phyloP scores from a whole-genome alignment of 2,113 vertebrate species.

The Ptychochromis oligacanthus region DNA sequence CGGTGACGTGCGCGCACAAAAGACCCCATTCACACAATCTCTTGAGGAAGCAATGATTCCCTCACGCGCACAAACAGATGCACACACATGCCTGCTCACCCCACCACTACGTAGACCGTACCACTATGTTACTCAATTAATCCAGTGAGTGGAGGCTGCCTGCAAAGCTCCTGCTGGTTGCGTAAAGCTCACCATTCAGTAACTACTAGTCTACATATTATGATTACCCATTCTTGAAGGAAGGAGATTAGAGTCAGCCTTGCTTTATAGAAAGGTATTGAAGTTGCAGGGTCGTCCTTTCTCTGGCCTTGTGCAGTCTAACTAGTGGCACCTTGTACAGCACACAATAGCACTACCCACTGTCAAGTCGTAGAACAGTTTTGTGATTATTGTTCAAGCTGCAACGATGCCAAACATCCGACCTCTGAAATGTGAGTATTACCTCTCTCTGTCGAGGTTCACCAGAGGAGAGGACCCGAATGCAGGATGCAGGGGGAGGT shows the following conservation, averaged over 20 bases:
- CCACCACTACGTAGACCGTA: conserved; percentile 39
- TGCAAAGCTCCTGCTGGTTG: conserved; percentile 27
- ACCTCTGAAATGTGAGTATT: neutral
- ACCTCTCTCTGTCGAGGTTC: neutral
- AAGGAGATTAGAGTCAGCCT: conserved; percentile 9
- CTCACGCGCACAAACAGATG: neutral
- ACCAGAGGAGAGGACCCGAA: neutral
- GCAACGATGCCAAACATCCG: neutral
- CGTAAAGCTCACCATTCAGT: conserved; percentile 43
- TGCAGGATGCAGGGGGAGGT: neutral
- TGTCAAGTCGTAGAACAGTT: neutral
- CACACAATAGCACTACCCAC: neutral
- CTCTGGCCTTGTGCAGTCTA: neutral
- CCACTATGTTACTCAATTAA: conserved; percentile 65
- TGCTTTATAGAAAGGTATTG: neutral
- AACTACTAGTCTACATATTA: neutral
- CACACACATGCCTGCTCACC: conserved; percentile 40
- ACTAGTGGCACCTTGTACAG: neutral
- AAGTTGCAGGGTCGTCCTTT: neutral
- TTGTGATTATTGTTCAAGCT: neutral
- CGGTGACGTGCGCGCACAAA: conserved; percentile 62
- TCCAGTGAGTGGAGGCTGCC: conserved; percentile 45
- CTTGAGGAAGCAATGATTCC: conserved; percentile 60
- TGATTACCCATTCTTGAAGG: neutral
- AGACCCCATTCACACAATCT: conserved; percentile 60